phyloP scores from a whole-genome alignment of 2,113 vertebrate species.

The Corythaixoides concolor region DNA sequence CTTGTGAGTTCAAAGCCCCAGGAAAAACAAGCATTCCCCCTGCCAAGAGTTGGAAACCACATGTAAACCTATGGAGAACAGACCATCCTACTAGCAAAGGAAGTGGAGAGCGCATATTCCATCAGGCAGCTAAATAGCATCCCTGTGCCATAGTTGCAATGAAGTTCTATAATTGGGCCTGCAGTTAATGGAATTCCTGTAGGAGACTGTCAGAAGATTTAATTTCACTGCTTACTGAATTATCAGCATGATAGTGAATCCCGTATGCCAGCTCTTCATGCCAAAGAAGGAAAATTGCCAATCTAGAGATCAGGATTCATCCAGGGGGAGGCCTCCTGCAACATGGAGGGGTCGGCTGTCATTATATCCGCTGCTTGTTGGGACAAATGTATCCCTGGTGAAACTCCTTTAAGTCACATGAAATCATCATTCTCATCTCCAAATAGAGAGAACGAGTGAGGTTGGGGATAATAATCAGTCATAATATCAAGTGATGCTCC shows the following conservation, averaged over 20 bases:
- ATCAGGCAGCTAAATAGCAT: background rate
- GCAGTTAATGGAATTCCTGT: constrained; percentile 35
- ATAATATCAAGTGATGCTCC: background rate
- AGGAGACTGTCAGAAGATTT: constrained; percentile 43
- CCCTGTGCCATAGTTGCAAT: background rate
- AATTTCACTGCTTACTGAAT: constrained; percentile 52
- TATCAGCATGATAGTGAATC: background rate
- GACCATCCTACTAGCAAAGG: background rate
- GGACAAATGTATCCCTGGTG: background rate
- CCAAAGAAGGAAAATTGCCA: constrained; percentile 30
- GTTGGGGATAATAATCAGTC: background rate
- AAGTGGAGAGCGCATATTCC: background rate
- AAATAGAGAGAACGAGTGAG: background rate
- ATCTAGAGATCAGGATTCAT: background rate
- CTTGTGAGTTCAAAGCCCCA: background rate
- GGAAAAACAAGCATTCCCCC: background rate
- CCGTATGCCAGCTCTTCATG: background rate
- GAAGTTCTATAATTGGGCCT: background rate
- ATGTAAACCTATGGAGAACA: background rate
- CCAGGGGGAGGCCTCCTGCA: background rate
- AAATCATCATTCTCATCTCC: background rate
- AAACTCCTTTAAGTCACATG: background rate
- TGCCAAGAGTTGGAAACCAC: background rate
- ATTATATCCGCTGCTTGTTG: background rate
- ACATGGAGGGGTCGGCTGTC: background rate